Percentiles rank a stretch among this genome's conserved stretches.
These are phyloP conservation scores for Mobula hypostoma DNA, from an alignment of 2,113 vertebrate species.

Conservation along the genomic window DNA sequence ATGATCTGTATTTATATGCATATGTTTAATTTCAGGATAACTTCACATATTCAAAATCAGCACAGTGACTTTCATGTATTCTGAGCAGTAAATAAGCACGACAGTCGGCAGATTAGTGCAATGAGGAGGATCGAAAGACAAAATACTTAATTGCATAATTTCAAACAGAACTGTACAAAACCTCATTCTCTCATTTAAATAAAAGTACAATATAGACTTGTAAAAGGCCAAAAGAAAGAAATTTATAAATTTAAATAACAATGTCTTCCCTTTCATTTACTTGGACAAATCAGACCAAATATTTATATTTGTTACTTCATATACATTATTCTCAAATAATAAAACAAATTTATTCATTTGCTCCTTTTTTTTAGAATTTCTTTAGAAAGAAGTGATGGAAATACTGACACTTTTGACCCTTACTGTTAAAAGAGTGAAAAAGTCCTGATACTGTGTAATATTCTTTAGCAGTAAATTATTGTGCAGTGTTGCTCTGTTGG, in stretches of 20 bases:
- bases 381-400: not conserved
- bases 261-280: not conserved
- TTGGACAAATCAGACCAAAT: not conserved
- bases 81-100: not conserved
- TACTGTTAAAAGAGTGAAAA: conserved; percentile 16
- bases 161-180: conserved; percentile 13
- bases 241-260: not conserved
- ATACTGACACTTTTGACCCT: not conserved
- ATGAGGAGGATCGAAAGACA: not conserved
- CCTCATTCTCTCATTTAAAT: not conserved
- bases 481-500: too few relatives aligned
- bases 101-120: conserved; percentile 34
- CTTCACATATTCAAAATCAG: conserved; percentile 25
- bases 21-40: not conserved
- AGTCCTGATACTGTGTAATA: not conserved
- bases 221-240: conserved; percentile 27
- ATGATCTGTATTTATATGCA: conserved; percentile 13
- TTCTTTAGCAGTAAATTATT: not conserved
- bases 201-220: not conserved
- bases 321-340: not conserved
- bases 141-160: not conserved
- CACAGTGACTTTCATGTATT: not conserved
- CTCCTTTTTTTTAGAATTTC: not conserved
- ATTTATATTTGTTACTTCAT: not conserved
- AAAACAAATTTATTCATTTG: not conserved